These are phyloP conservation scores for Anoplolepis gracilipes DNA, from an alignment of 1,140 invertebrate species.

Conservation along the genomic window DNA sequence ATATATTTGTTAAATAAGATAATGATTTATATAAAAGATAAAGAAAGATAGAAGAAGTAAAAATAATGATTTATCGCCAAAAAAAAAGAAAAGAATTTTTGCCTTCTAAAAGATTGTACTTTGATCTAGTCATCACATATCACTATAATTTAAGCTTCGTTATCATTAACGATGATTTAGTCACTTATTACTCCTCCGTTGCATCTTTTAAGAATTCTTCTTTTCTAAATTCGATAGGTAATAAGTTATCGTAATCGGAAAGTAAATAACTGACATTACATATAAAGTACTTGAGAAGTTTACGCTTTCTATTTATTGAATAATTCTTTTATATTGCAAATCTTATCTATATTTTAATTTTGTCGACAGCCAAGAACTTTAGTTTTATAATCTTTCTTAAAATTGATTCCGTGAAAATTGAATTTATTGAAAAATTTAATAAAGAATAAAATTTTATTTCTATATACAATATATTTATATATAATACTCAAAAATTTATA, in stretches of 20 bases:
- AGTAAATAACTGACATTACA: not conserved
- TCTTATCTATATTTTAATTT: not conserved
- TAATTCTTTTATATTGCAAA: not conserved
- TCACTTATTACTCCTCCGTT: not conserved
- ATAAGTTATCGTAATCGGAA: not conserved
- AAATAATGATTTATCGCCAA: not conserved
- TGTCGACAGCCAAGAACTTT: not conserved
- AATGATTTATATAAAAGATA: not conserved
- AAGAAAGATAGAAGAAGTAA: not conserved
- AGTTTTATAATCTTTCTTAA: too few relatives aligned
- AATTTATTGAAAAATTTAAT: not conserved
- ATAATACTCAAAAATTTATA: not conserved
- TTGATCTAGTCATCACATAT: slow-evolving; percentile 18
- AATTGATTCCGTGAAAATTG: not conserved
- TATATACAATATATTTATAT: not conserved
- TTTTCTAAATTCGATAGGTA: slow-evolving; percentile 29
- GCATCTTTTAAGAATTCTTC: not conserved
- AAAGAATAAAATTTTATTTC: not conserved
- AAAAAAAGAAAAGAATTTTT: not conserved
- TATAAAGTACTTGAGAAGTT: not conserved
- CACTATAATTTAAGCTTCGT: slow-evolving; percentile 10
- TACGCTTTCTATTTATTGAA: not conserved
- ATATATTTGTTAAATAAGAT: not conserved
- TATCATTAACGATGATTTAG: not conserved
- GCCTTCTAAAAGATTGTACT: not conserved